A percentile compares a stretch with the other conserved stretches of the same genome.
Evolutionary conservation across 2,797 vertebrate genomes (phyloP).

Genomic region (Pseudomugil gertrudae): DNA sequence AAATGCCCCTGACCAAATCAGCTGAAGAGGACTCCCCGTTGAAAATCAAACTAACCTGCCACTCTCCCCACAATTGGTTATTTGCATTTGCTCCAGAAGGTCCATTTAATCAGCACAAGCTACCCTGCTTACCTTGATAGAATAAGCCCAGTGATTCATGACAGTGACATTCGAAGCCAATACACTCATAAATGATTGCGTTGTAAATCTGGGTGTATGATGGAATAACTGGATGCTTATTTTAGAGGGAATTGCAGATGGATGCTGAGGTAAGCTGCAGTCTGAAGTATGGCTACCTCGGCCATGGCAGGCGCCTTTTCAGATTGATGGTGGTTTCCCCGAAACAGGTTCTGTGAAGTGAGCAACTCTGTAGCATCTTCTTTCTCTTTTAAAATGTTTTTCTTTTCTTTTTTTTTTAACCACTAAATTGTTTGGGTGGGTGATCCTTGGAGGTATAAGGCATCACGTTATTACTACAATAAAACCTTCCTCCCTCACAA

Average conservation of each 20-base stretch:
- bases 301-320: slow-evolving; percentile 33
- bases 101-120: slow-evolving; percentile 84
- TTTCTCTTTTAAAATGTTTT: not conserved
- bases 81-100: slow-evolving; percentile 84
- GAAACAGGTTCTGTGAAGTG: slow-evolving; percentile 43
- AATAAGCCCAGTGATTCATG: slow-evolving; percentile 82
- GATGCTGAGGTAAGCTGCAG: slow-evolving; percentile 79
- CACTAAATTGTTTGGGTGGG: slow-evolving; percentile 30
- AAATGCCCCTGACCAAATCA: slow-evolving; percentile 81
- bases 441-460: slow-evolving; percentile 38
- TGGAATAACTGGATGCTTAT: slow-evolving; percentile 81
- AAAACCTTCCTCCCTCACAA: slow-evolving; percentile 31
- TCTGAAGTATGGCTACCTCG: slow-evolving; percentile 66
- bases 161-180: slow-evolving; percentile 76
- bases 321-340: slow-evolving; percentile 66
- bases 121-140: slow-evolving; percentile 80
- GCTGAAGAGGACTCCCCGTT: slow-evolving; percentile 74
- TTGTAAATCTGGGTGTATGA: slow-evolving; percentile 82
- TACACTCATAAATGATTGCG: slow-evolving; percentile 84
- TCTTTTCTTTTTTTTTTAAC: slow-evolving; percentile 28
- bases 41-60: slow-evolving; percentile 70
- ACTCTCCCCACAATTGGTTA: slow-evolving; percentile 68
- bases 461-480: slow-evolving; percentile 42
- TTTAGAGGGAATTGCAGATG: slow-evolving; percentile 75
- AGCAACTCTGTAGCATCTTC: slow-evolving; percentile 44